Evolutionary conservation across 2,888 invertebrate species (phyloP), one percentile per base, ranked within the genome.

Genomic region (Orthosia incerta): DNA sequence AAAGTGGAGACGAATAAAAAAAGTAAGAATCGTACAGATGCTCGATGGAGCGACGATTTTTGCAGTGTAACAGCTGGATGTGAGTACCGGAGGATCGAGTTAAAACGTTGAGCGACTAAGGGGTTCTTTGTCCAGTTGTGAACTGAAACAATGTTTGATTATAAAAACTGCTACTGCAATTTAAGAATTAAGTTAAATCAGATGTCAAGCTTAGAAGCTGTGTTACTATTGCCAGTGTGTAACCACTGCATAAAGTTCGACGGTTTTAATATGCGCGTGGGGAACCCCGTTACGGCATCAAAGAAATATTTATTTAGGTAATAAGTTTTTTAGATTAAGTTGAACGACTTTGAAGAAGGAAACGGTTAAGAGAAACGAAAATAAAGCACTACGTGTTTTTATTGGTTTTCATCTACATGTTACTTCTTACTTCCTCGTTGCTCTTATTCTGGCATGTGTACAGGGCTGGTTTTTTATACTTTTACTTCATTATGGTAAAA

Each of bases 361-460:
- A 4, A 48, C 5, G 46, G 31, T 31, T 48, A 48, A 70, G 18
- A 55, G 70, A 70, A 70, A 70, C 46, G 46, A 46, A 55, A 53
- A 12, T 20, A 70, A 31, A 15, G 31, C 18, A 18, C 70, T 70
- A 70, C 55, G 48, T 55, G 20, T 31, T 18, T 70, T 70, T 31
- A 70, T 45, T 69, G 51, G 7, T 26, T 66, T 16, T 51, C 45
- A 46, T 26, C 26, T 55, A 68, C 26, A 69, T 55, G 18, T 18
- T 69, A 31, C n/a, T 53, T 23, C 4, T 20, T 20, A 16, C 39
- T 55, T 69, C 45, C 23, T 68, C 45, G 26, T 53, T 46, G 53
- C 69, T 69, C 53, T 69, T 70, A 45, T 60, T n/a, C 45, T n/a
- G 59, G n/a, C 26, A 7, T n/a, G 18, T n/a, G 45, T 67, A 55